Evolutionary conservation across 53 echinoderm and acorn worm genomes (phyloP).

Genomic region (Mesocentrotus franciscanus): DNA sequence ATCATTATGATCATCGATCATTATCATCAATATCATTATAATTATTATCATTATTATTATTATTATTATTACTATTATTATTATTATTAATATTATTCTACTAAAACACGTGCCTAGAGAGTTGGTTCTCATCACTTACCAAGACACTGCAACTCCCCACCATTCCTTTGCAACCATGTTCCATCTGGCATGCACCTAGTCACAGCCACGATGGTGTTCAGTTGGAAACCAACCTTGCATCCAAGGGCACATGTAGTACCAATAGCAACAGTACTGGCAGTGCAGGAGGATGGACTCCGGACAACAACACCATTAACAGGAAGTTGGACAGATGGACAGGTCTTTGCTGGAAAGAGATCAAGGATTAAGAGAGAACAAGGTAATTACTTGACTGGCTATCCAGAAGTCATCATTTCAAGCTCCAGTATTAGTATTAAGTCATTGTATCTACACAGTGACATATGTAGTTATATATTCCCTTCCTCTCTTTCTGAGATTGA

Average conservation of each 20-base stretch:
- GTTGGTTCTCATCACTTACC: not conserved
- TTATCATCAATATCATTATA: no score
- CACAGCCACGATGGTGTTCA: not conserved
- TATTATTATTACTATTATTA: no score
- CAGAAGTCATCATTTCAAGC: no score
- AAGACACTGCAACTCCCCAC: not conserved
- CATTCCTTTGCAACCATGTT: not conserved
- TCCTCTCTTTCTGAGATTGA: no score
- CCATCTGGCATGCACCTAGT: not conserved
- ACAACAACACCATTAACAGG: not conserved
- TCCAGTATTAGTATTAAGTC: no score
- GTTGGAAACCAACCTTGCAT: not conserved
- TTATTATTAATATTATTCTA: no score
- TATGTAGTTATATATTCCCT: no score
- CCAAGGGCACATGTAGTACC: not conserved
- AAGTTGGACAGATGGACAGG: not conserved
- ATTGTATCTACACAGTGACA: no score
- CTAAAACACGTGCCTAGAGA: no score
- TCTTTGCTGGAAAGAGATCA: not conserved
- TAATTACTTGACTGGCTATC: no score
- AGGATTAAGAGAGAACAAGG: not conserved
- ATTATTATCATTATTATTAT: no score
- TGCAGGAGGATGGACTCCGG: not conserved
- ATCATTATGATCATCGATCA: no score
- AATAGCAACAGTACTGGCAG: not conserved